Conservation (phyloP, 2,797 vertebrate species). For the Adrianichthys oophorus region DNA sequence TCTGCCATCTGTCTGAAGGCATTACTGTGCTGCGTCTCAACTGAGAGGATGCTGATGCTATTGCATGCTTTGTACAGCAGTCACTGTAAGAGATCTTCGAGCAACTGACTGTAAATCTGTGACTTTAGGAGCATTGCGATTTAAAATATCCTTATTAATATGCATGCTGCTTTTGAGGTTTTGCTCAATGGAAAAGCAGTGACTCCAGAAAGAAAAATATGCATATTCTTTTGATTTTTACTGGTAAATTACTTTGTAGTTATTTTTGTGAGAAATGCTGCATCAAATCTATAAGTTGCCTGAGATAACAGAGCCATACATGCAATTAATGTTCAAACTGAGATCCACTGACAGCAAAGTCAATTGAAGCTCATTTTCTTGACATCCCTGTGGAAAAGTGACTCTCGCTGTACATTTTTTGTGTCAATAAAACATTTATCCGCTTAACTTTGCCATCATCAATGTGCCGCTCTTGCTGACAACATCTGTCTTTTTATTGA, state of each 20-base stretch:
- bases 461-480: not conserved
- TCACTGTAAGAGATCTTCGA: constrained; percentile 4
- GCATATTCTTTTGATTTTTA: too few relatives aligned
- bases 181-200: not conserved
- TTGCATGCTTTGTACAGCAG: constrained; percentile 11
- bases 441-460: not conserved
- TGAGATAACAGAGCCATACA: not conserved
- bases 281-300: not conserved
- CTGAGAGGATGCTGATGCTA: constrained; percentile 17
- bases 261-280: too few relatives aligned
- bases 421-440: not conserved
- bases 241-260: too few relatives aligned
- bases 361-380: not conserved
- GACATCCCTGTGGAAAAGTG: not conserved
- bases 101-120: constrained; percentile 1
- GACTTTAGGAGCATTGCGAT: not conserved
- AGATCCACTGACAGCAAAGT: not conserved
- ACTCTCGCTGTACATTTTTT: not conserved
- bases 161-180: not conserved
- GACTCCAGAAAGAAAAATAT: too few relatives aligned
- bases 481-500: constrained; percentile 1
- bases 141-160: not conserved
- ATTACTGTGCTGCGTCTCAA: constrained; percentile 24
- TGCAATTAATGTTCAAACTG: not conserved
- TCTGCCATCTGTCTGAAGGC: constrained; percentile 59